A percentile compares a stretch with the other conserved stretches of the same genome.
phyloP scores from a whole-genome alignment of 2,797 vertebrate genomes.

The Sebastes diaconus region DNA sequence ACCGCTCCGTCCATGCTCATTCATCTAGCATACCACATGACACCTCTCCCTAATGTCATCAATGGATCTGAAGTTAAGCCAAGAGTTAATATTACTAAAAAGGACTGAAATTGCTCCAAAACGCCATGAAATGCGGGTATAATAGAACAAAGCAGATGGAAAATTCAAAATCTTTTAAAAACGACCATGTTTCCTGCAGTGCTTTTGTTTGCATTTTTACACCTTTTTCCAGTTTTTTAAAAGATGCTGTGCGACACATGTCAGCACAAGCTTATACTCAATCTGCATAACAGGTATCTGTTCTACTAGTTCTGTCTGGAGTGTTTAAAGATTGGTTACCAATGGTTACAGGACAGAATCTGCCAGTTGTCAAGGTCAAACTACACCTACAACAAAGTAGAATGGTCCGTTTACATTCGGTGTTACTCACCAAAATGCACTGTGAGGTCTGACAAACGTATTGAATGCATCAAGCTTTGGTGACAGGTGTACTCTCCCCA shows the following conservation, averaged over 20 bases:
- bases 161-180: not conserved
- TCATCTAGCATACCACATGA: slow-evolving; percentile 7
- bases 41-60: not conserved
- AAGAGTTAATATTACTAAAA: not conserved
- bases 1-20: not conserved
- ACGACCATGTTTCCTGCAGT: not conserved
- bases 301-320: not conserved
- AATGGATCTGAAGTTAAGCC: slow-evolving; percentile 2
- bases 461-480: not conserved
- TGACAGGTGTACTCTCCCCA: not conserved
- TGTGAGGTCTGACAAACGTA: not conserved
- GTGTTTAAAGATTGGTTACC: slow-evolving; percentile 27
- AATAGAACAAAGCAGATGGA: slow-evolving; percentile 2
- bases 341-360: slow-evolving; percentile 16
- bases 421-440: not conserved
- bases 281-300: not conserved
- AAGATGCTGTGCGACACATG: not conserved
- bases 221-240: not conserved
- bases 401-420: not conserved
- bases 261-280: not conserved
- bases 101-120: not conserved
- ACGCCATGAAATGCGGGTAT: not conserved
- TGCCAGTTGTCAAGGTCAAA: not conserved
- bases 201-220: not conserved
- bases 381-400: not conserved